Conservation (phyloP, 1,140 invertebrate genomes). For the Temnothorax nylanderi region DNA sequence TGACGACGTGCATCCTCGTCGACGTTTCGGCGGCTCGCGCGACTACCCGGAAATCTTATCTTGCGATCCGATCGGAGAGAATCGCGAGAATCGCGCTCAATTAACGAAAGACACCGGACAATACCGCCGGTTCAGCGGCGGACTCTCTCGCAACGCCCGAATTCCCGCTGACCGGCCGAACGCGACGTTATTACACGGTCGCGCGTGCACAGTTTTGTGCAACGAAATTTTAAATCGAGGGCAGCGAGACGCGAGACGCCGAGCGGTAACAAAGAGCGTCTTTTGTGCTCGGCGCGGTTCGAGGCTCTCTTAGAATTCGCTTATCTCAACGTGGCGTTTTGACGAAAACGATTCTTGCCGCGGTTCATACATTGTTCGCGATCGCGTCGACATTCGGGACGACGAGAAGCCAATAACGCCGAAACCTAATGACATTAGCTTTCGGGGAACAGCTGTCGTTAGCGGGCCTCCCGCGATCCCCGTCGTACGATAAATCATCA, state of each 20-base stretch:
- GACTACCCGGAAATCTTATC: constrained; percentile 17
- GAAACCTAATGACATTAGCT: neutral
- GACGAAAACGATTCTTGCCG: too few relatives aligned
- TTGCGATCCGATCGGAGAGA: neutral
- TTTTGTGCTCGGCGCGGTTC: too few relatives aligned
- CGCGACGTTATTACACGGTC: too few relatives aligned
- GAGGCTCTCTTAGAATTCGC: too few relatives aligned
- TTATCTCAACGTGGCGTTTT: too few relatives aligned
- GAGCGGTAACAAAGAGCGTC: too few relatives aligned
- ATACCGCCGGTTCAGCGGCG: neutral
- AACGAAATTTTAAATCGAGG: too few relatives aligned
- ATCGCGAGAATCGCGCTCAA: neutral
- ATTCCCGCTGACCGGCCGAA: neutral
- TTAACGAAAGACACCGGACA: neutral
- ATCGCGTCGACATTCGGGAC: too few relatives aligned
- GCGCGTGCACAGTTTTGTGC: too few relatives aligned
- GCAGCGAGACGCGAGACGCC: too few relatives aligned
- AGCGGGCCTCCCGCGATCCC: neutral
- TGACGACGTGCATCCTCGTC: neutral
- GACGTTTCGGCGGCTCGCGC: neutral
- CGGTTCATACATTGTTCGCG: too few relatives aligned
- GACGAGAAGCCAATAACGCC: neutral
- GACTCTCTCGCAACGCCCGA: neutral
- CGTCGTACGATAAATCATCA: neutral
- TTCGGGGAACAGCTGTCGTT: neutral